These are phyloP conservation scores for Acanthosepion pharaonis DNA, from an alignment of 2,888 invertebrate genomes.

Conservation along the genomic window DNA sequence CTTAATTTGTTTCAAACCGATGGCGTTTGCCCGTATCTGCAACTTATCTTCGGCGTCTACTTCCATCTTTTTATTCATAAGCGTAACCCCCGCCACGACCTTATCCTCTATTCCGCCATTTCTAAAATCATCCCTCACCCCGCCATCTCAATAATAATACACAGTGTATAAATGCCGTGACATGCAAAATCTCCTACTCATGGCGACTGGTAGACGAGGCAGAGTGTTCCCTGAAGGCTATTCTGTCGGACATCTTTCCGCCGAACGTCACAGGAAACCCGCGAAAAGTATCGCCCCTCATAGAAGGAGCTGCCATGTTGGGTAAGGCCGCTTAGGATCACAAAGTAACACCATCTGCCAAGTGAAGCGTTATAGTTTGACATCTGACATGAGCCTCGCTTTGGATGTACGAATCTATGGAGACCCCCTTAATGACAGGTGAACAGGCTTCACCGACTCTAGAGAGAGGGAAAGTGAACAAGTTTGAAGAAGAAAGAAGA, in stretches of 20 bases:
- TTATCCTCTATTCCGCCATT: no score
- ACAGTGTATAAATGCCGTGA: not conserved
- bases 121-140: no score
- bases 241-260: constrained; percentile 15
- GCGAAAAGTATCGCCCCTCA: constrained; percentile 39
- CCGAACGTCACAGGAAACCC: constrained; percentile 35
- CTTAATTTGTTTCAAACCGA: no score
- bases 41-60: no score
- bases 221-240: constrained; percentile 38
- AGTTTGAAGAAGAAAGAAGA: not conserved
- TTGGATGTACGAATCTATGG: constrained; percentile 25
- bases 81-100: no score
- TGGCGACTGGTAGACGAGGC: constrained; percentile 33
- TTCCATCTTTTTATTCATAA: no score
- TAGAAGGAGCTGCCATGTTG: constrained; percentile 42
- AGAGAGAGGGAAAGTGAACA: not conserved
- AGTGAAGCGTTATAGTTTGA: constrained; percentile 41
- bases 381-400: constrained; percentile 41
- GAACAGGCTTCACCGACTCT: not conserved
- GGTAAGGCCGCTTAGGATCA: constrained; percentile 42
- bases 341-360: constrained; percentile 41
- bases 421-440: constrained; percentile 23
- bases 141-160: not conserved
- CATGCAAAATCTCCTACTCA: not conserved
- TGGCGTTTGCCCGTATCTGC: no score